Evolutionary conservation across 2,797 vertebrate genomes (phyloP).

Genomic region (Periparus ater): DNA sequence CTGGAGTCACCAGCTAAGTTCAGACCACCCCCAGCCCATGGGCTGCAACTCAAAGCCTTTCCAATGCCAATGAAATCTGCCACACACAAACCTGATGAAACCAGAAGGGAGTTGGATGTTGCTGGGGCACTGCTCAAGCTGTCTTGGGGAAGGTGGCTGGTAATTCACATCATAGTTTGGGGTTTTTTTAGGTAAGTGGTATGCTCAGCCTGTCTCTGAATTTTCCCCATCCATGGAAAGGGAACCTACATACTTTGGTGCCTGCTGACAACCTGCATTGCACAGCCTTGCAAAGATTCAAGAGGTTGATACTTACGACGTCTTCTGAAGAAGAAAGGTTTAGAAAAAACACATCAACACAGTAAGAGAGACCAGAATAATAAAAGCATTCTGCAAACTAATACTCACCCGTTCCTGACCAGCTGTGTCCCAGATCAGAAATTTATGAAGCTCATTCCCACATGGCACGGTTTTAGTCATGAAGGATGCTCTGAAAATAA

Average conservation of each 20-base stretch:
- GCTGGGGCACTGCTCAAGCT: not conserved
- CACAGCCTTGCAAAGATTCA: not conserved
- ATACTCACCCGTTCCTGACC: constrained; percentile 93
- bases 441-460: constrained; percentile 97
- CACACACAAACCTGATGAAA: not conserved
- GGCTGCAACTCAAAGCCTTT: not conserved
- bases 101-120: not conserved
- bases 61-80: not conserved
- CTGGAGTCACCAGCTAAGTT: not conserved
- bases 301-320: not conserved
- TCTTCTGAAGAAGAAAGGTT: not conserved
- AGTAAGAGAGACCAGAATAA: not conserved
- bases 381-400: not conserved
- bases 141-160: not conserved
- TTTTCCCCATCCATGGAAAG: not conserved
- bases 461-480: constrained; percentile 97
- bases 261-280: not conserved
- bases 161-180: not conserved
- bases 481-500: constrained; percentile 90
- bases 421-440: constrained; percentile 99
- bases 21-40: not conserved
- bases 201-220: not conserved
- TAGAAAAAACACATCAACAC: not conserved
- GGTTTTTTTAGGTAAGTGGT: not conserved
- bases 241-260: not conserved